A percentile compares a stretch with the other conserved stretches of the same genome.
Evolutionary conservation across 2,888 invertebrate species (phyloP).

Genomic region (Electrophaes corylata): DNA sequence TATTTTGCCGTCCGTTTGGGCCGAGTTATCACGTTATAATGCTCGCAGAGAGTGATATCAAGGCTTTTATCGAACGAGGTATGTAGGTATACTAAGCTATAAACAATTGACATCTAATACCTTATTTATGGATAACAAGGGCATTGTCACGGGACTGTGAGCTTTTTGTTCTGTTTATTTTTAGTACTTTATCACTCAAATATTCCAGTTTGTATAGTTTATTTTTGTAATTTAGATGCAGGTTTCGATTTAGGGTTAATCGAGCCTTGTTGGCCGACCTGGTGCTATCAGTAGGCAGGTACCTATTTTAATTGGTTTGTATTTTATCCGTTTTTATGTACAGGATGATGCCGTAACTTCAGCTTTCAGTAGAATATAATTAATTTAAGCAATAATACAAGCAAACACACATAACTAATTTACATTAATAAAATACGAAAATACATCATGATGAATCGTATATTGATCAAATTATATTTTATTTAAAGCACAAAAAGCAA

Average conservation of each 20-base stretch:
- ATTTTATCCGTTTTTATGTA: not conserved
- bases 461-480: too few relatives aligned
- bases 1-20: constrained; percentile 22
- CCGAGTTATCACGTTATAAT: constrained; percentile 34
- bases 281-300: constrained; percentile 12
- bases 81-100: constrained; percentile 22
- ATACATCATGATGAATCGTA: too few relatives aligned
- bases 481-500: too few relatives aligned
- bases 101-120: constrained; percentile 29
- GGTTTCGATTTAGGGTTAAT: constrained; percentile 19
- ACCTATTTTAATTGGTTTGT: constrained; percentile 24
- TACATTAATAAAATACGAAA: too few relatives aligned
- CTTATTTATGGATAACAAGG: constrained; percentile 29
- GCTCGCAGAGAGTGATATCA: constrained; percentile 32
- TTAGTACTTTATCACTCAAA: constrained; percentile 29
- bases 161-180: constrained; percentile 31
- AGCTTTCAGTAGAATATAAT: too few relatives aligned
- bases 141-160: constrained; percentile 22
- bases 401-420: too few relatives aligned
- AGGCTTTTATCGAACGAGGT: constrained; percentile 42
- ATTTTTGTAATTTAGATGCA: constrained; percentile 26
- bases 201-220: constrained; percentile 25
- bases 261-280: constrained; percentile 5
- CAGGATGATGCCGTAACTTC: not conserved
- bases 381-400: too few relatives aligned